Conservation (phyloP, 2,113 vertebrate genomes). For the Pseudolaguvia tuberculata region DNA sequence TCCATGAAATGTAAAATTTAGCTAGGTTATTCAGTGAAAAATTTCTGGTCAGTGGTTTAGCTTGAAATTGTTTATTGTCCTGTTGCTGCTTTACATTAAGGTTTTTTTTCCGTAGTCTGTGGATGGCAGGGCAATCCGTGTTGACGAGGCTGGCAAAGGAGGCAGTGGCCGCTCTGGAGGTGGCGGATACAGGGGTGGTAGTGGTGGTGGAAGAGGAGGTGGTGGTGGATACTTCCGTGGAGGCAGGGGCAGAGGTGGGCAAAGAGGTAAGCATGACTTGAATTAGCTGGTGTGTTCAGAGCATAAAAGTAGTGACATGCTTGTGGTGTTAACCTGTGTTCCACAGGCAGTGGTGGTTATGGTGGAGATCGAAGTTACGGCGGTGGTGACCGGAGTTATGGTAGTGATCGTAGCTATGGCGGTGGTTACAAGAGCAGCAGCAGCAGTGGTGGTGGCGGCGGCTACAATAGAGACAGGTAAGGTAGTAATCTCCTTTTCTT, state of each 20-base stretch:
- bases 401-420: slow-evolving; percentile 36
- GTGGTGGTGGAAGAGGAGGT: slow-evolving; percentile 57
- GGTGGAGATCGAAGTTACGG: slow-evolving; percentile 72
- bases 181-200: slow-evolving; percentile 72
- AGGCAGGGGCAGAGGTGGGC: slow-evolving; percentile 76
- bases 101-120: slow-evolving; percentile 70
- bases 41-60: not conserved
- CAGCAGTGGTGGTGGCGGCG: no score
- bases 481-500: no score
- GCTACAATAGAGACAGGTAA: slow-evolving; percentile 54
- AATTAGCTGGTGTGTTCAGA: no score
- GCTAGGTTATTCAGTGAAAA: no score
- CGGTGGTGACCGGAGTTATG: slow-evolving; percentile 63
- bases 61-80: not conserved
- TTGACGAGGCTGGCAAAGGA: slow-evolving; percentile 91
- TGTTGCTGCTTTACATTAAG: not conserved
- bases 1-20: no score
- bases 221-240: slow-evolving; percentile 76
- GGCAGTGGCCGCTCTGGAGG: slow-evolving; percentile 68
- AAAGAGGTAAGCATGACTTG: slow-evolving; percentile 62
- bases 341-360: slow-evolving; percentile 55
- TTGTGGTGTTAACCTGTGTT: not conserved
- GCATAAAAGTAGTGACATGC: no score
- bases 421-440: slow-evolving; percentile 21
- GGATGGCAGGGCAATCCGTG: slow-evolving; percentile 87